Percentiles rank a stretch among this genome's conserved stretches.
These are phyloP conservation scores for Oreochromis spilurus DNA, from an alignment of 2,113 vertebrate genomes.

Conservation along the genomic window DNA sequence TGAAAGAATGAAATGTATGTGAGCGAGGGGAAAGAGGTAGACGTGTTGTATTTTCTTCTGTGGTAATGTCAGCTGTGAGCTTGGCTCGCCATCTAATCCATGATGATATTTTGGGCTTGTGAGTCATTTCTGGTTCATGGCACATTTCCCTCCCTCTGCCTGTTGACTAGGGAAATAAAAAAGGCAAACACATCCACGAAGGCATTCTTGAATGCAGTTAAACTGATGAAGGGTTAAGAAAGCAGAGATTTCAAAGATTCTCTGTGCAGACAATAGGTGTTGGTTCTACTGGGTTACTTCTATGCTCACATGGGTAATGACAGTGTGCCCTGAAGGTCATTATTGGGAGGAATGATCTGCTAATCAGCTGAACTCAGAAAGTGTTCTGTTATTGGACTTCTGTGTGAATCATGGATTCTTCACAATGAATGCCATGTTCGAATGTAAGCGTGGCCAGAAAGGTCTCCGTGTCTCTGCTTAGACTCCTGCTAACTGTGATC, in stretches of 20 bases:
- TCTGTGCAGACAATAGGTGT: not conserved
- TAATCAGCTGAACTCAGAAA: not conserved
- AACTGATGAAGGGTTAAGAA: not conserved
- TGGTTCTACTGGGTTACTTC: not conserved
- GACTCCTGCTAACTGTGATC: not conserved
- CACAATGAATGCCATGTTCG: not conserved
- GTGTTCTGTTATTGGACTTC: not conserved
- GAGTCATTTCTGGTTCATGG: constrained; percentile 32
- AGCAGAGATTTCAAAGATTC: not conserved
- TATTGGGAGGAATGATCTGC: not conserved
- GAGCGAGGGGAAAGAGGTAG: not conserved
- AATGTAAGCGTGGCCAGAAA: not conserved
- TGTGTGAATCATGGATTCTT: not conserved
- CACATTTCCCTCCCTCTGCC: not conserved
- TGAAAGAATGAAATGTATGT: not conserved
- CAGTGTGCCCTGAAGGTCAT: not conserved
- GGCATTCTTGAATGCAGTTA: not conserved
- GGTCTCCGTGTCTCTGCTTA: not conserved
- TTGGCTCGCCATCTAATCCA: constrained; percentile 5
- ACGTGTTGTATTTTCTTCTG: not conserved
- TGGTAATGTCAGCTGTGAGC: not conserved
- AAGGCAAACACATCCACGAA: not conserved
- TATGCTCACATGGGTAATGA: not conserved
- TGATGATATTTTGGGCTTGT: constrained; percentile 15
- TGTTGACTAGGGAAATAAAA: not conserved